Base-by-base conservation (phyloP, 2,797 vertebrate genomes). In the Antrozous pallidus region DNA sequence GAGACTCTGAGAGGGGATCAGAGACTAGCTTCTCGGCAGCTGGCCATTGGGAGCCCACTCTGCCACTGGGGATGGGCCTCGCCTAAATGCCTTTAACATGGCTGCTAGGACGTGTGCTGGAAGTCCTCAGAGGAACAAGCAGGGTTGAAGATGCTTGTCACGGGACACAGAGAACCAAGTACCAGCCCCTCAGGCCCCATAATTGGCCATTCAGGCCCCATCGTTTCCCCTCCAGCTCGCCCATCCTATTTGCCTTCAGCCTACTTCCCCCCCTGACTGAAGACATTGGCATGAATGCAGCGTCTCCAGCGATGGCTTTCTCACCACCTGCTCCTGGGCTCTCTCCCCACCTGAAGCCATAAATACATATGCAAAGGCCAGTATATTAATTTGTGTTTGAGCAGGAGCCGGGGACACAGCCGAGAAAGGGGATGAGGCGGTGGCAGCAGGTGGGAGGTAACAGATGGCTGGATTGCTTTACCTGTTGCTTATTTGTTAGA, bases 361-460 rank as follows among this genome's bases (percentile, higher is more conserved):
- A 93, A 83, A 95, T 94, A 97, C 95, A 95, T 90, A 96, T 95
- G 96, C 96, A 95, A 95, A 97, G 91, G 92, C 86, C 95, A 61
- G 65, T 88, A 67, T 96, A 94, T 97, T 95, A 92, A 97, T 96
- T 94, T 95, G 94, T 86, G 93, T 94, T 90, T 82, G 93, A 96
- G 92, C 88, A 51, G 1, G 87, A 96, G 67, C 82, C 2, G 28
- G 31, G 96, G 92, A 58, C 12, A 24, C 94, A 17, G 13, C 81
- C 0, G 51, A 88, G 96, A 95, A 70, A 81, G 89, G 94, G 96
- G 93, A 96, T 96, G 92, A 95, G 87, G 83, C 17, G 0, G 91
- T 14, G 67, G 71, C 70, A 1, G 31, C 63, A 49, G 93, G 88
- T 65, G 71, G 95, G 63, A 93, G 84, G 81, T 49, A 84, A 71